Evolutionary conservation across 2,888 invertebrate genomes (phyloP), one percentile per base, ranked within the genome.

Genomic region (Priocnemis perturbator): DNA sequence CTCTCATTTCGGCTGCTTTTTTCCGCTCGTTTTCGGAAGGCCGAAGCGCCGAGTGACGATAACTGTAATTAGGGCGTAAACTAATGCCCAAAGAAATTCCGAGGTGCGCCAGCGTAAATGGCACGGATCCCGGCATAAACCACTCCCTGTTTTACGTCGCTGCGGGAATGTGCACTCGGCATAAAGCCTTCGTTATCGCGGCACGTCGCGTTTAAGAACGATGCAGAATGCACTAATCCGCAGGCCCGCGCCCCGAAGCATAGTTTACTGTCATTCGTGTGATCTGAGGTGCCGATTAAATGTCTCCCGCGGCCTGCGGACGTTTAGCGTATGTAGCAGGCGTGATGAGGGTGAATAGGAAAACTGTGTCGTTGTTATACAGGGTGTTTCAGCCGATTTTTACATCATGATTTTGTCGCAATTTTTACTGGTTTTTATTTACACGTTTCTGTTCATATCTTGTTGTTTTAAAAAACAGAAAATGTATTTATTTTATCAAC

Each of bases 101-200:
- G 30, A 57, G n/a, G 30, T 55, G 26, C 26, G 30, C 14, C 30
- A 26, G 26, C 26, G 4, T 17, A 17, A 57, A 57, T 26, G 57
- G 37, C 11, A 57, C 17, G 17, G 14, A 30, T 17, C 26, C 30
- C 26, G 57, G 19, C 50, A 50, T 50, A 50, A 50, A 50, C 50
- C 50, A 50, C 50, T 50, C 50, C 17, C 50, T 50, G 50, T 50
- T 50, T 50, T 50, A 50, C 19, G 50, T 50, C 50, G 26, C 57
- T 30, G 37, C 15, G 57, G 30, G 57, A 60, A 60, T 66, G 21
- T 50, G 50, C 60, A 17, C 52, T 56, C 67, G 63, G 59, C 48
- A 69, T 60, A 71, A 74, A 69, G 68, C 68, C 66, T 73, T 69
- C 66, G 73, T 75, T 75, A 75, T 73, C 73, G 66, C 53, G 63